Evolutionary conservation across 2,888 invertebrate species (phyloP).

Genomic region (Drosophila demipolita): DNA sequence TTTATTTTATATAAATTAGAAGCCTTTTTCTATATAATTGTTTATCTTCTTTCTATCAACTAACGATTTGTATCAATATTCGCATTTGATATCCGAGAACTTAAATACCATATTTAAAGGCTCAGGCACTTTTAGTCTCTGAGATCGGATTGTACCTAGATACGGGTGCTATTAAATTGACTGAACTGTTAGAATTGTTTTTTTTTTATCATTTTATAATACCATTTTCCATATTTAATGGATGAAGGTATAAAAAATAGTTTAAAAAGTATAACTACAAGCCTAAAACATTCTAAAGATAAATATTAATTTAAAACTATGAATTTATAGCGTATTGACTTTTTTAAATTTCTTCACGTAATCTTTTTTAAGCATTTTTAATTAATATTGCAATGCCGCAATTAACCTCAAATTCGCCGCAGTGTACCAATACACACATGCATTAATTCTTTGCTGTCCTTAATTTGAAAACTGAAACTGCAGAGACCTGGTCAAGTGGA

Average conservation of each 20-base stretch:
- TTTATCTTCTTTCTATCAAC: not conserved
- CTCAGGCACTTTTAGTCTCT: not conserved
- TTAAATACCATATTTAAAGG: not conserved
- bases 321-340: not conserved
- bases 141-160: not conserved
- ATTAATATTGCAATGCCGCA: not conserved
- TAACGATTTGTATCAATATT: not conserved
- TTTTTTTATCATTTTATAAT: not conserved
- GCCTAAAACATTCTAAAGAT: not conserved
- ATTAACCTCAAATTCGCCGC: constrained; percentile 11
- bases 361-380: not conserved
- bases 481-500: constrained; percentile 54
- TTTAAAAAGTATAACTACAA: not conserved
- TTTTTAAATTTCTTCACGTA: not conserved
- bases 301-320: not conserved
- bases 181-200: not conserved
- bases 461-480: constrained; percentile 11
- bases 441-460: not conserved
- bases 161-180: not conserved
- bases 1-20: not conserved
- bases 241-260: not conserved
- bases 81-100: not conserved
- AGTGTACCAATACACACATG: constrained; percentile 4
- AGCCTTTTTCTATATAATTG: not conserved
- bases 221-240: not conserved